A percentile compares a stretch with the other conserved stretches of the same genome.
Conservation (phyloP, 2,888 invertebrate genomes). For the Phyllotreta cruciferae region DNA sequence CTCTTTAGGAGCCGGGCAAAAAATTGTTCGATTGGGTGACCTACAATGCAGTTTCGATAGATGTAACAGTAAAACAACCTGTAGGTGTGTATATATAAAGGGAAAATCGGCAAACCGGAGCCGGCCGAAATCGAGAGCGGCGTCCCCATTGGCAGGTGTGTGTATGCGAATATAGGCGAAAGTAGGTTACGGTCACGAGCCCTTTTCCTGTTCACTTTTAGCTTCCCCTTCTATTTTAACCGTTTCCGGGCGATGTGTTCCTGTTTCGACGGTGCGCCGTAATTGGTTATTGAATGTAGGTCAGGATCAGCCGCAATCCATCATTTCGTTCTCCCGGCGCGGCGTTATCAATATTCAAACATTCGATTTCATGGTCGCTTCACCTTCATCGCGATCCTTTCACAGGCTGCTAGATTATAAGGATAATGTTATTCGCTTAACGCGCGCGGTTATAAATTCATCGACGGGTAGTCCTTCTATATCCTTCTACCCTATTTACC, state of each 20-base stretch:
- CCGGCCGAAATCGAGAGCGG: not conserved
- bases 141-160: constrained; percentile 17
- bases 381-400: not conserved
- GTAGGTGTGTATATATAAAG: too few species aligned
- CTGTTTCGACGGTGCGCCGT: constrained; percentile 47
- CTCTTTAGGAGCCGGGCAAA: too few species aligned
- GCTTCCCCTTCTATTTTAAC: constrained; percentile 38
- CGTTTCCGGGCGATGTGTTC: constrained; percentile 51
- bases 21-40: too few species aligned
- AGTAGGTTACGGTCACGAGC: constrained; percentile 43
- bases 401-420: too few species aligned
- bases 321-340: constrained; percentile 28
- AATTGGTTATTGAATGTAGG: constrained; percentile 54
- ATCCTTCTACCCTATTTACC: too few species aligned
- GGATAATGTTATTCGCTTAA: too few species aligned
- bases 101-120: too few species aligned
- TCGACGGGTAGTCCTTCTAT: too few species aligned
- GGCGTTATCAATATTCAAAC: constrained; percentile 12
- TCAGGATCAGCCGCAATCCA: constrained; percentile 41
- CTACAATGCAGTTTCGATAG: too few species aligned
- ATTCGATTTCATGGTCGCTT: not conserved
- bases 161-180: constrained; percentile 34
- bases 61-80: too few species aligned
- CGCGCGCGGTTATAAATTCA: too few species aligned
- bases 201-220: constrained; percentile 40